These are phyloP conservation scores for Cheilosia grossa DNA, from an alignment of 2,888 invertebrate genomes.

Conservation along the genomic window DNA sequence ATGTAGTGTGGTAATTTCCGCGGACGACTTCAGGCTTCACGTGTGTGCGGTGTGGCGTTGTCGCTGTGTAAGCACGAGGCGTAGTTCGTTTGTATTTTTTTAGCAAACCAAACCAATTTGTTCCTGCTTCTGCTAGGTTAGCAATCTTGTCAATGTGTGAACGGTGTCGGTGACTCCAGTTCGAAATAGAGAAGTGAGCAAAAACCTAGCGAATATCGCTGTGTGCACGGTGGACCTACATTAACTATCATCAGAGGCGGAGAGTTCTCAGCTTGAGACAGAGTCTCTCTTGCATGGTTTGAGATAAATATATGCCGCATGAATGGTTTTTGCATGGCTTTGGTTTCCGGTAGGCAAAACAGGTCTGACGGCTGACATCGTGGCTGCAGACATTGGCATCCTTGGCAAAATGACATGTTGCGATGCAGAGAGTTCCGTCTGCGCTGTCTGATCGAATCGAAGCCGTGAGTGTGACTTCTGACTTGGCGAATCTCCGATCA, in stretches of 20 bases:
- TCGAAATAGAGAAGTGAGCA: neutral
- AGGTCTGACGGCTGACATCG: neutral
- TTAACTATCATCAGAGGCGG: no score
- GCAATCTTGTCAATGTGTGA: constrained; percentile 24
- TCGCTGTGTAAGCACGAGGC: constrained; percentile 36
- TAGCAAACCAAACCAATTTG: constrained; percentile 6
- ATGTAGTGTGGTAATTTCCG: constrained; percentile 58
- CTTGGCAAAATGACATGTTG: constrained; percentile 11
- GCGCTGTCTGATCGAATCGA: neutral
- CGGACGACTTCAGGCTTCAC: constrained; percentile 13
- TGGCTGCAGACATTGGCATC: constrained; percentile 14
- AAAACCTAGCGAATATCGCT: neutral
- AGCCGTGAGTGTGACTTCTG: neutral
- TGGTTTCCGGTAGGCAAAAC: constrained; percentile 11
- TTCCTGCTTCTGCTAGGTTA: constrained; percentile 38
- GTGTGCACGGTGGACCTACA: no score
- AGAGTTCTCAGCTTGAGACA: neutral
- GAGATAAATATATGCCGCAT: neutral
- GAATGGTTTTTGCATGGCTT: neutral
- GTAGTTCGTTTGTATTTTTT: constrained; percentile 12
- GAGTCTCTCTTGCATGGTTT: constrained; percentile 9
- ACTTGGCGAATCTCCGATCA: neutral
- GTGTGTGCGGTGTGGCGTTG: constrained; percentile 25
- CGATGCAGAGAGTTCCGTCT: constrained; percentile 1
- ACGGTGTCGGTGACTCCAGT: neutral